Evolutionary conservation across 2,888 invertebrate species (phyloP), one percentile per base, ranked within the genome.

Genomic region (Dryobotodes eremita): DNA sequence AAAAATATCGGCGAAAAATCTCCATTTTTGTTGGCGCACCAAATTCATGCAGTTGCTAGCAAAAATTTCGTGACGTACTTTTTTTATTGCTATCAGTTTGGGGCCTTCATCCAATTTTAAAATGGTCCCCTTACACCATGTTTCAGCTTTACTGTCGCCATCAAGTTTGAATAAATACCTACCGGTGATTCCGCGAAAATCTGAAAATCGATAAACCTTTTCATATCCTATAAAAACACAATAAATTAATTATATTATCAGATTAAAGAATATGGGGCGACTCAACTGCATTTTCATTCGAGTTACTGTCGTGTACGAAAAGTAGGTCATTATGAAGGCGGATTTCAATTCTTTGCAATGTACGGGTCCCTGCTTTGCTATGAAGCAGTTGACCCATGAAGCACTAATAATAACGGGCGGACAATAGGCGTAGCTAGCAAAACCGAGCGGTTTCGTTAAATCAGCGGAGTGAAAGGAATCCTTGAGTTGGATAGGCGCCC

Each of bases 401-500:
- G 89, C 90, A 92, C 91, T 92, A 93, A 92, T 94, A 93, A 94
- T 90, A 94, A 91, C 91, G 83, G 76, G 86, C 88, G 87, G 86
- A 93, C 92, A 94, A 95, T 93, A 91, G 93, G 88, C 90, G 89
- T 84, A 90, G 89, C 89, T 91, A 90, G 89, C 89, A 90, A 90
- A 90, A 90, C 87, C 86, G 86, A 77, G 85, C 73, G 90, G 93
- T 94, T 94, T 93, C 92, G 93, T 93, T 92, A 93, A 93, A 92
- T 94, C 95, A 94, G 93, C 93, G 92, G 86, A 93, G 92, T 93
- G 93, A 92, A 94, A 93, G 91, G 91, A 93, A 94, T 93, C 90
- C 92, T 90, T 86, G 90, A 93, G 93, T 95, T 94, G 94, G 94
- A 95, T 93, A 92, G 86, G 92, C 89, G 93, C 95, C 94, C 93